A percentile compares a stretch with the other conserved stretches of the same genome.
Evolutionary conservation across 2,888 invertebrate genomes (phyloP).

Genomic region (Cosmia pyralina): DNA sequence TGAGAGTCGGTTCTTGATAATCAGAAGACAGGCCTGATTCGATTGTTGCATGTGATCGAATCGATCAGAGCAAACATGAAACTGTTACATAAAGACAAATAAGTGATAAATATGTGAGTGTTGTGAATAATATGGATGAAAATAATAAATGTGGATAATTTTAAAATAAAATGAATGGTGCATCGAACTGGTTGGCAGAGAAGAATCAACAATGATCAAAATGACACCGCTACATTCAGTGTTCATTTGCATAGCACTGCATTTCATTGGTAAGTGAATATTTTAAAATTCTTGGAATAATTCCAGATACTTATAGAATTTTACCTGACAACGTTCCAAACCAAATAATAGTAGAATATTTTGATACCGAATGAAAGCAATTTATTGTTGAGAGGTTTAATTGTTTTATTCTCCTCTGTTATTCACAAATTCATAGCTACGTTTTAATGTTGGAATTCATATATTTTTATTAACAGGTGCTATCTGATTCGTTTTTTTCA

Average conservation of each 20-base stretch:
- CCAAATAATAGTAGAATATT: slow-evolving; percentile 22
- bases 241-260: slow-evolving; percentile 77
- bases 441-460: background rate
- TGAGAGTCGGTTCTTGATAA: slow-evolving; percentile 48
- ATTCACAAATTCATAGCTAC: background rate
- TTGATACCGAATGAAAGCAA: background rate
- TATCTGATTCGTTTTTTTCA: background rate
- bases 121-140: slow-evolving; percentile 45
- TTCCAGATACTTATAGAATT: slow-evolving; percentile 49
- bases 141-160: slow-evolving; percentile 54
- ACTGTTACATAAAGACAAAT: slow-evolving; percentile 47
- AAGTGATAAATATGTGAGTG: slow-evolving; percentile 56
- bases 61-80: slow-evolving; percentile 50
- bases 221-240: slow-evolving; percentile 78
- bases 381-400: slow-evolving; percentile 19
- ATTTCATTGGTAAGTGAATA: slow-evolving; percentile 77
- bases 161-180: slow-evolving; percentile 58
- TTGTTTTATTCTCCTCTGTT: background rate
- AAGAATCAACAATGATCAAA: slow-evolving; percentile 74
- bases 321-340: slow-evolving; percentile 44
- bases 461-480: background rate
- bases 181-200: slow-evolving; percentile 60
- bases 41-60: slow-evolving; percentile 39
- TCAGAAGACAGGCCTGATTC: slow-evolving; percentile 37
- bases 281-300: slow-evolving; percentile 48